Evolutionary conservation across 2,113 vertebrate genomes (phyloP).

Genomic region (Aldabrachelys gigantea): DNA sequence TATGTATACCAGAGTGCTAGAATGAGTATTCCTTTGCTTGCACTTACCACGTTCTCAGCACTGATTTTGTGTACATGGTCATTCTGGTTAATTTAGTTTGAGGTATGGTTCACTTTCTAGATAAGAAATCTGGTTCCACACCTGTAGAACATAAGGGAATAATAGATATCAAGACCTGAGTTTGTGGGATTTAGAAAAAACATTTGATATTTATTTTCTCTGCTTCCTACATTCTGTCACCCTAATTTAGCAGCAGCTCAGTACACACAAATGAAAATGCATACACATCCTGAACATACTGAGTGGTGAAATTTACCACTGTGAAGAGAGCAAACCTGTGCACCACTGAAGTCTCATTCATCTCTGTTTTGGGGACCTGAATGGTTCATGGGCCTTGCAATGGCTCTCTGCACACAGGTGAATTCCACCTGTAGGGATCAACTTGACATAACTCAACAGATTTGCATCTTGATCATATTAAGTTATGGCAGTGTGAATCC

Average conservation of each 20-base stretch:
- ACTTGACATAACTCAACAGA: background rate
- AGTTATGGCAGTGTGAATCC: background rate
- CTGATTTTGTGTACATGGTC: background rate
- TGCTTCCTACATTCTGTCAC: slow-evolving; percentile 31
- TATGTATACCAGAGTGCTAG: background rate
- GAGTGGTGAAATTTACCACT: background rate
- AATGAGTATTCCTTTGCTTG: slow-evolving; percentile 31
- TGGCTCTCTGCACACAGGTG: background rate
- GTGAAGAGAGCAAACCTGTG: background rate
- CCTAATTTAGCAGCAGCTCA: background rate
- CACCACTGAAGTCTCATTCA: background rate
- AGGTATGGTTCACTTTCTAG: slow-evolving; percentile 22
- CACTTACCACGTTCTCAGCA: background rate
- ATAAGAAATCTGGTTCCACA: slow-evolving; percentile 35
- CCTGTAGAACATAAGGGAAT: slow-evolving; percentile 38
- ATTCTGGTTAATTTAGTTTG: slow-evolving; percentile 59
- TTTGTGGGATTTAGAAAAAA: slow-evolving; percentile 46
- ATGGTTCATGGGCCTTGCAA: background rate
- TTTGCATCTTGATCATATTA: background rate
- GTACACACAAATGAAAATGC: background rate
- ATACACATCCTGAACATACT: background rate
- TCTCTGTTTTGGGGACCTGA: background rate
- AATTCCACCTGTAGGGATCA: accelerated
- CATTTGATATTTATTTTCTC: slow-evolving; percentile 55
- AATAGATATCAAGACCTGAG: slow-evolving; percentile 19